phyloP scores from a whole-genome alignment of 2,888 invertebrate species.

The Meta bourneti region DNA sequence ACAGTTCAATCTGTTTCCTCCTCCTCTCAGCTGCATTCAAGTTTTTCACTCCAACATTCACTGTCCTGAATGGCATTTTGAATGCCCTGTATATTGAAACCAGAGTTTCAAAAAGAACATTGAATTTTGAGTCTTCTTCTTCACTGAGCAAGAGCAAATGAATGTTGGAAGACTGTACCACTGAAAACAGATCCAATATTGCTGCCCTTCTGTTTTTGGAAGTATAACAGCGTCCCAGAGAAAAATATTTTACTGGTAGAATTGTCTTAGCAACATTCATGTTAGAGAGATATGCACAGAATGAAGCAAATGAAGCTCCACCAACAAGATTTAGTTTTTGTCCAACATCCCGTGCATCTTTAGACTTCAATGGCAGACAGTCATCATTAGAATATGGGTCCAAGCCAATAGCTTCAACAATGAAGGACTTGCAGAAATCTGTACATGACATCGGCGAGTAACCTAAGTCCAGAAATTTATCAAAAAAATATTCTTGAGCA shows the following conservation, averaged over 20 bases:
- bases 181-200: conserved; percentile 46
- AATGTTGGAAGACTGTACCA: conserved; percentile 64
- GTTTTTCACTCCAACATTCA: conserved; percentile 84
- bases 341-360: conserved; percentile 82
- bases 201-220: neutral
- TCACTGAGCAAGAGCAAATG: conserved; percentile 31
- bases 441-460: conserved; percentile 45
- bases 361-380: conserved; percentile 80
- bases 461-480: neutral
- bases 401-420: conserved; percentile 61
- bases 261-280: conserved; percentile 45
- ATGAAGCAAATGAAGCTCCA: conserved; percentile 87
- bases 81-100: conserved; percentile 85
- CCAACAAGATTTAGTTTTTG: conserved; percentile 88
- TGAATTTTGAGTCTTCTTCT: conserved; percentile 82
- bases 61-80: conserved; percentile 86
- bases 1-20: conserved; percentile 87
- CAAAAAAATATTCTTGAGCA: conserved; percentile 31
- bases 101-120: conserved; percentile 83
- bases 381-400: conserved; percentile 45
- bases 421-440: conserved; percentile 67
- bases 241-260: conserved; percentile 51
- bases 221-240: conserved; percentile 57
- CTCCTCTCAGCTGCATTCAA: conserved; percentile 86
- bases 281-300: conserved; percentile 88